These are phyloP conservation scores for Tapera naevia DNA, from an alignment of 2,797 vertebrate genomes.

Conservation along the genomic window DNA sequence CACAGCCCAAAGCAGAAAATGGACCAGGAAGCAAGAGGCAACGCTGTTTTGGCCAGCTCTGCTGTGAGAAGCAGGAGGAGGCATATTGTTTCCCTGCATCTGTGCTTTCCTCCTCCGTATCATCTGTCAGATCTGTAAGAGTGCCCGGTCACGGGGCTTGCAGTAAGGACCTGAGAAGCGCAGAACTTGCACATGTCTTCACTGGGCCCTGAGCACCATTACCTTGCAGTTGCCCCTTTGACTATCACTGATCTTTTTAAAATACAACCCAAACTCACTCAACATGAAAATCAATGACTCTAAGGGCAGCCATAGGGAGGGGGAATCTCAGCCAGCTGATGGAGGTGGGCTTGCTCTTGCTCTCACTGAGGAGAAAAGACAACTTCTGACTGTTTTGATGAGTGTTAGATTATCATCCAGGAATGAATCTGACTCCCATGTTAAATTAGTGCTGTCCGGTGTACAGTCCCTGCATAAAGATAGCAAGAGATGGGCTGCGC, in stretches of 20 bases:
- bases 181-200: neutral
- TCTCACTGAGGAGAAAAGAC: neutral
- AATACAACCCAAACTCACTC: neutral
- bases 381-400: neutral
- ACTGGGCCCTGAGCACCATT: neutral
- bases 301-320: neutral
- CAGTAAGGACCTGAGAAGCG: neutral
- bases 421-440: neutral
- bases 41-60: neutral
- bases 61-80: neutral
- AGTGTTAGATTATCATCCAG: neutral
- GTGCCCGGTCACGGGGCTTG: accelerated
- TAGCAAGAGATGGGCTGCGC: neutral
- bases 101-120: neutral
- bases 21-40: neutral
- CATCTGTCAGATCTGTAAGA: neutral
- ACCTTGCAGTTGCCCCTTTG: neutral
- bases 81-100: neutral
- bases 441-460: neutral
- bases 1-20: neutral
- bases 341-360: neutral
- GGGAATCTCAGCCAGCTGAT: neutral
- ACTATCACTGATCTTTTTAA: neutral
- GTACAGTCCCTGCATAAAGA: neutral
- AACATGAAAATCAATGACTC: neutral